phyloP scores from a whole-genome alignment of 2,797 vertebrate genomes.

The Neosalanx taihuensis region DNA sequence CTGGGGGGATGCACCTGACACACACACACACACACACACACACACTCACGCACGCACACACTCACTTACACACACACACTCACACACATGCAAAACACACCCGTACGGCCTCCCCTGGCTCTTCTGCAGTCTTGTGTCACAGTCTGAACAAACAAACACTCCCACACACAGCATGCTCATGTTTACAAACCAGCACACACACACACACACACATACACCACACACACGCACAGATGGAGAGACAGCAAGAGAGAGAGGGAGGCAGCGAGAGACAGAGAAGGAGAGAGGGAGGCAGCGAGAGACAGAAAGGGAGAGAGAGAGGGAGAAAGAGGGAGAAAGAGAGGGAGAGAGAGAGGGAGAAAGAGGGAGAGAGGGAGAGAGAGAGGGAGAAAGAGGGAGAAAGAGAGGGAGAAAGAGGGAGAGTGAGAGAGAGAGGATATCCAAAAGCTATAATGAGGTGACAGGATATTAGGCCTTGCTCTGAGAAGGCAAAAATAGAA shows the following conservation, averaged over 20 bases:
- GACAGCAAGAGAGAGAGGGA: not conserved
- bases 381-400: not conserved
- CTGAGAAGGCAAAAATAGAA: not conserved
- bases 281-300: not conserved
- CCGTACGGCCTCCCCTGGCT: not conserved
- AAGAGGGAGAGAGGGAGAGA: not conserved
- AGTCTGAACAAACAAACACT: not conserved
- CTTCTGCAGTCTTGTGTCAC: not conserved
- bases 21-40: not conserved
- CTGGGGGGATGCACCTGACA: constrained; percentile 18
- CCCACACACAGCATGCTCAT: not conserved
- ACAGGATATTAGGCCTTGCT: not conserved
- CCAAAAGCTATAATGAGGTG: not conserved
- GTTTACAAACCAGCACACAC: not conserved
- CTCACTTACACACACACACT: not conserved
- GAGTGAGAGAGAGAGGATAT: not conserved
- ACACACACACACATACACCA: not conserved
- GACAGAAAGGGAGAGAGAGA: not conserved
- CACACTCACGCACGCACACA: not conserved
- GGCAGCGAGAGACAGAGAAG: no score
- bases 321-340: not conserved
- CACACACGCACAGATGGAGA: not conserved
- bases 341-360: not conserved
- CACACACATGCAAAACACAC: not conserved
- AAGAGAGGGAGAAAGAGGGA: not conserved